Base-by-base conservation (phyloP, 2,888 invertebrate species). In the Acronicta leporina region DNA sequence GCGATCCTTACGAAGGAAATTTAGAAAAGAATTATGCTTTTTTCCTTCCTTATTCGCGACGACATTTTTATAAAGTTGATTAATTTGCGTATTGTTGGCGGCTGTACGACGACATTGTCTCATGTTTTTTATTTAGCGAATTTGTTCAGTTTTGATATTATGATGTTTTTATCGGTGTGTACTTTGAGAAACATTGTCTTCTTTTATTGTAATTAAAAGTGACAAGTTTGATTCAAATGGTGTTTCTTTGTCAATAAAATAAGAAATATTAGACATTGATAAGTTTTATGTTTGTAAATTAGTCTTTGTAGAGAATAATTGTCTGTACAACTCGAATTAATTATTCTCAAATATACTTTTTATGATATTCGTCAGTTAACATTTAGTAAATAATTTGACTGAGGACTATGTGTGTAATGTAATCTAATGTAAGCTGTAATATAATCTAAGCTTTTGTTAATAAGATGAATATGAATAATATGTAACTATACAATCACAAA, bases 1-100 rank as follows among this genome's bases (percentile, higher is more conserved):
- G 16, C 52, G 47, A 40, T 56, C 50, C 50, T 45, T 7, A 16
- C 13, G 41, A 40, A 65, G 61, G 41, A 56, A 67, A 68, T 72
- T 72, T 42, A 25, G 7, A 41, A 54, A 76, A 63, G 40, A 70
- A 63, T 66, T 59, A 70, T 61, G 60, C 43, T 58, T 53, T 52
- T 41, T 75, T 61, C 62, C 59, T 73, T 64, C 62, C 66, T 68
- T 52, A 60, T 25, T 58, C 33, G 30, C 4, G 42, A 16, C 45
- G 65, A 64, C 59, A 53, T 75, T 77, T 75, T 69, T 63, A 61
- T 51, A 70, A 75, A 78, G 55, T 74, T 72, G 68, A 78, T 69
- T 72, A 69, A 78, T 72, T 68, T 65, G 56, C 4, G 50, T 63
- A 71, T 75, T 68, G 69, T 77, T 53, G 45, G 16, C 25, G 11